Evolutionary conservation across 2,888 invertebrate species (phyloP), one percentile per base, ranked within the genome.

Genomic region (Lasioglossum calceatum): DNA sequence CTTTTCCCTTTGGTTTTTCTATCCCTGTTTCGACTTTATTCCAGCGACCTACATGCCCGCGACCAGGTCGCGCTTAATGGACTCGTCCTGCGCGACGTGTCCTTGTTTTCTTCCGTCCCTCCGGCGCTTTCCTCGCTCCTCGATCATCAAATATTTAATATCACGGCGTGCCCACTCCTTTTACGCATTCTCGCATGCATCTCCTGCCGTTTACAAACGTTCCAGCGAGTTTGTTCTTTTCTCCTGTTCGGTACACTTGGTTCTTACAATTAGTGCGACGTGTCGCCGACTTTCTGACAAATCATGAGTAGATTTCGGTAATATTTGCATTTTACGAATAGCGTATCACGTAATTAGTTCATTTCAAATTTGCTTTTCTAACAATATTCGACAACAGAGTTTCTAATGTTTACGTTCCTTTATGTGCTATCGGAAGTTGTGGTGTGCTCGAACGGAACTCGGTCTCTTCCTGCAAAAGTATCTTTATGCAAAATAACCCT

Each of bases 41-140:
- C 16, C 36, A 32, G 47, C 36, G 74, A 44, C 27, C 47, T 47
- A 32, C 23, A 64, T 77, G 71, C 44, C n/a, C 44, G 50, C 23
- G 71, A 19, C 39, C 36, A 42, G 61, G 44, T 47, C 76, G 47
- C 27, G 72, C 47, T 67, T 85, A 85, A 85, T 85, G 84, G 85
- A 85, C 85, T 84, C 85, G 85, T 84, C 85, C 85, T 84, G 77
- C 5, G 58, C 64, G 58, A 23, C 67, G 76, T 67, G 67, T 79
- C 84, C 83, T 83, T 77, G 78, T 79, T 32, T 32, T 47, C 23
- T 67, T 42, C n/a, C 61, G 76, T 76, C 75, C 58, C 71, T 76
- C 74, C 78, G 83, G 54, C 73, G 54, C 73, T 58, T 76, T 73
- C 64, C 76, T 72, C 76, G 76, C 76, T 79, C 75, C 14, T 47